Base-by-base conservation (phyloP, 2,113 vertebrate species). In the Brachypteracias leptosomus region DNA sequence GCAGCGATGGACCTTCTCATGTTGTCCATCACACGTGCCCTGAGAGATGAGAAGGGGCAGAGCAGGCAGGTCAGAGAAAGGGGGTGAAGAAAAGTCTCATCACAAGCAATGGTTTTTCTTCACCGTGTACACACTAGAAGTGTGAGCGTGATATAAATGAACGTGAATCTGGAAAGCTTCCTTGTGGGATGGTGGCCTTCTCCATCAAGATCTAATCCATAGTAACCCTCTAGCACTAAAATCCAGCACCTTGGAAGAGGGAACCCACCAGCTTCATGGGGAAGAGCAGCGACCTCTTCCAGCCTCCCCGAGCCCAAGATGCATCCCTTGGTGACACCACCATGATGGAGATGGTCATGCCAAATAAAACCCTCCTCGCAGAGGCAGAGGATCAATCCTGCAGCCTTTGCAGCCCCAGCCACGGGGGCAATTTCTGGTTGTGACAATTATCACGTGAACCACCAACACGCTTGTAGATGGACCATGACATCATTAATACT, bases 151-250 rank as follows among this genome's bases (percentile, higher is more conserved):
- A 55, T 58, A 57, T 2, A 22, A 15, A 5, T 2, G 22, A 24
- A 31, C 9, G 28, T n/a, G 35, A 77, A n/a, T 51, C 35, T 42
- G 47, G 33, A 67, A 54, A 58, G 51, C 19, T 65, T 66, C 19
- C 1, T 2, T 12, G 22, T 8, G 36, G n/a, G 31, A 15, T 12
- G 29, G 44, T 0, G 2, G 38, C 4, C 25, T 74, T 57, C 36
- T 24, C 33, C 21, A 6, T 14, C 1, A 3, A 59, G 33, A 74
- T 25, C 25, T 77, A n/a, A 36, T 31, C 20, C 4, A 0, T 17
- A 9, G 40, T 38, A 57, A 33, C 16, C 5, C 26, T 13, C 38
- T 3, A 42, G 31, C 19, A 36, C 3, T 10, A 44, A 59, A 75
- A 52, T 19, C 36, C 79, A 65, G 3, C 40, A 65, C 42, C 31